Conservation (phyloP, 2,113 vertebrate genomes). For the Axis porcinus region DNA sequence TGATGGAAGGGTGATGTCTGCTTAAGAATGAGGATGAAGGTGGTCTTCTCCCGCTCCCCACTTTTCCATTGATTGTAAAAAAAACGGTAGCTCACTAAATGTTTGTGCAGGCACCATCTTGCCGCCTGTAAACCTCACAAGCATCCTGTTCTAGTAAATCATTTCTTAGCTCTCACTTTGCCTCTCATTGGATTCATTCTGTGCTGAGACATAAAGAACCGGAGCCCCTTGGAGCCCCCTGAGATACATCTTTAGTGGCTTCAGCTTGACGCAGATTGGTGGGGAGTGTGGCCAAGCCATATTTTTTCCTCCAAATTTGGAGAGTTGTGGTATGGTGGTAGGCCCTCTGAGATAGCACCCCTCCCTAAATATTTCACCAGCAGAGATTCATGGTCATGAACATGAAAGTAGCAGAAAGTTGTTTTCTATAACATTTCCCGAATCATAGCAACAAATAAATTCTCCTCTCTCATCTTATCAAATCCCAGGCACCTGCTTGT, state of each 20-base stretch:
- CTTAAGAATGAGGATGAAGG: neutral
- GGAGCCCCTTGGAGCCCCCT: neutral
- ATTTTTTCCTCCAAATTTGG: neutral
- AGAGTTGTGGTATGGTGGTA: neutral
- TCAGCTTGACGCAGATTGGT: neutral
- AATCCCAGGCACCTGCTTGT: constrained; percentile 50
- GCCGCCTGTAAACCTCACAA: neutral
- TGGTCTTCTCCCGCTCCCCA: neutral
- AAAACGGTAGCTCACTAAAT: neutral
- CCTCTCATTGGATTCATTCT: neutral
- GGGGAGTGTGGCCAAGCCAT: neutral
- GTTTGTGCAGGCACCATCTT: fast-evolving
- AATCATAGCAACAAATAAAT: constrained; percentile 29
- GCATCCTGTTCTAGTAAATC: neutral
- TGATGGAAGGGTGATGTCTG: neutral
- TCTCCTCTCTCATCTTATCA: constrained; percentile 50
- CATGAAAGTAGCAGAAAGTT: constrained; percentile 31
- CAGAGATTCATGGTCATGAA: neutral
- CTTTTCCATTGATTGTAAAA: neutral
- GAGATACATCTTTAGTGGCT: neutral
- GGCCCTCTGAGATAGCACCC: neutral
- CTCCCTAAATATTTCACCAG: neutral
- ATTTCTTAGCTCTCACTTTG: neutral
- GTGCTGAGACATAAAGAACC: neutral
- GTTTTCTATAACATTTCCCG: constrained; percentile 21